Evolutionary conservation across 2,888 invertebrate species (phyloP).

Genomic region (Graphium colonna): DNA sequence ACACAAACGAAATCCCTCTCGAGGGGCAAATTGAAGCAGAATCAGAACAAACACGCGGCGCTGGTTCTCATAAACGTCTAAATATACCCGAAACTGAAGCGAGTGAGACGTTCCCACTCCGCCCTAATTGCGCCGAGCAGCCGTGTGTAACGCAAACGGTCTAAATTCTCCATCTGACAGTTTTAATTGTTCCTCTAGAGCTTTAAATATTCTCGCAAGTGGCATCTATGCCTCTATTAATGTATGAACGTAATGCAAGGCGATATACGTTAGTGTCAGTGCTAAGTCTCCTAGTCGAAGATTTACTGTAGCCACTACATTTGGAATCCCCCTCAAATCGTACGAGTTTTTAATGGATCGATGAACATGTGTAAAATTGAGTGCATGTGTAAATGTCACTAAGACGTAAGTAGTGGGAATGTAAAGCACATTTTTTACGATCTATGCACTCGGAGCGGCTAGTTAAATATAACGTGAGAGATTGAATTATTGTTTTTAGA

Average conservation of each 20-base stretch:
- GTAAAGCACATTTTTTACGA: too few relatives aligned
- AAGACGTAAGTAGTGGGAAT: too few relatives aligned
- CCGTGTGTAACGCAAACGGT: constrained; percentile 41
- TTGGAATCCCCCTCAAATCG: constrained; percentile 28
- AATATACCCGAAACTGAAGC: constrained; percentile 37
- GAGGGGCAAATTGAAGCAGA: constrained; percentile 17
- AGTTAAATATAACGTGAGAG: too few relatives aligned
- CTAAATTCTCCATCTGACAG: constrained; percentile 49
- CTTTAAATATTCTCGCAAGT: constrained; percentile 56
- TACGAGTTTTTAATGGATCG: constrained; percentile 32
- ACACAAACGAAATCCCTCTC: constrained; percentile 16
- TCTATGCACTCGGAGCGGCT: not conserved
- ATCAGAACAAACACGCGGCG: constrained; percentile 29
- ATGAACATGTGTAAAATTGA: constrained; percentile 32
- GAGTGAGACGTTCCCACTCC: constrained; percentile 35
- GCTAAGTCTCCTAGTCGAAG: constrained; percentile 37
- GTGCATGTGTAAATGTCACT: constrained; percentile 4
- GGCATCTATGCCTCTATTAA: constrained; percentile 59
- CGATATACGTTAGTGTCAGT: constrained; percentile 40
- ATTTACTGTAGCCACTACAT: constrained; percentile 37
- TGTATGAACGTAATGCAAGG: constrained; percentile 43
- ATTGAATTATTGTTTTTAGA: too few relatives aligned
- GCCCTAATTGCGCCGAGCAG: constrained; percentile 39
- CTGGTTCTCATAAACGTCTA: constrained; percentile 41
- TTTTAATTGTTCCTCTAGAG: constrained; percentile 52